Evolutionary conservation across 2,888 invertebrate species (phyloP).

Genomic region (Sphaerophoria taeniata): DNA sequence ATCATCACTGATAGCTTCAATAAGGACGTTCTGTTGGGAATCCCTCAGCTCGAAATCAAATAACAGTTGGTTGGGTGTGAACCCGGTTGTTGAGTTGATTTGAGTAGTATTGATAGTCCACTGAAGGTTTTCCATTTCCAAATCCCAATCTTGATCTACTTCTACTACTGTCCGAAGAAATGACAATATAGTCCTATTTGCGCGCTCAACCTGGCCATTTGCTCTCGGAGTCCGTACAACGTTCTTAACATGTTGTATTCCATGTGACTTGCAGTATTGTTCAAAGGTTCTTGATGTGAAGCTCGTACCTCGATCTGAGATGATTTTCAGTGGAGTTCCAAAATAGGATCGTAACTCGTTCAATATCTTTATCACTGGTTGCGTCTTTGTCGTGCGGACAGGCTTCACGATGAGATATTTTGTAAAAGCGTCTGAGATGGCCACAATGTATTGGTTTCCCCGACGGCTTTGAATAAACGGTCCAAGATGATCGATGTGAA

Average conservation of each 20-base stretch:
- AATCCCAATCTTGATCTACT: constrained; percentile 11
- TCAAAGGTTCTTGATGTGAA: constrained; percentile 5
- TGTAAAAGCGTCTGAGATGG: constrained; percentile 1
- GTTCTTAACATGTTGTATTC: not conserved
- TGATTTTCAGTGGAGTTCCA: constrained; percentile 6
- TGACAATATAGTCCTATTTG: too few relatives aligned
- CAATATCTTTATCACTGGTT: constrained; percentile 12
- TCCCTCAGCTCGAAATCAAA: too few relatives aligned
- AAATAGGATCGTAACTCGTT: constrained; percentile 7
- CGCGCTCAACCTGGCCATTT: not conserved
- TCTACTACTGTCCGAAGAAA: constrained; percentile 3
- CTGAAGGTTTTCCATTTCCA: not conserved
- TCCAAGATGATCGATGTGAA: constrained; percentile 11
- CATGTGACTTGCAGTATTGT: not conserved
- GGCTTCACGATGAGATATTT: constrained; percentile 14
- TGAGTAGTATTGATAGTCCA: too few relatives aligned
- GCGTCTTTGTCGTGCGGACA: not conserved
- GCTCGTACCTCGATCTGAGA: constrained; percentile 12
- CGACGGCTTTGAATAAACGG: not conserved
- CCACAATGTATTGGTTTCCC: constrained; percentile 1
- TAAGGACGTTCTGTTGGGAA: too few relatives aligned
- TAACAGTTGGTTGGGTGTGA: too few relatives aligned
- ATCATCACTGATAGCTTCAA: not conserved
- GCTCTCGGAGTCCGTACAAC: constrained; percentile 8
- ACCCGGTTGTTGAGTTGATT: too few relatives aligned